Percentiles rank a stretch among this genome's conserved stretches.
Conservation (phyloP, 2,113 vertebrate genomes). For the Morone chrysops region DNA sequence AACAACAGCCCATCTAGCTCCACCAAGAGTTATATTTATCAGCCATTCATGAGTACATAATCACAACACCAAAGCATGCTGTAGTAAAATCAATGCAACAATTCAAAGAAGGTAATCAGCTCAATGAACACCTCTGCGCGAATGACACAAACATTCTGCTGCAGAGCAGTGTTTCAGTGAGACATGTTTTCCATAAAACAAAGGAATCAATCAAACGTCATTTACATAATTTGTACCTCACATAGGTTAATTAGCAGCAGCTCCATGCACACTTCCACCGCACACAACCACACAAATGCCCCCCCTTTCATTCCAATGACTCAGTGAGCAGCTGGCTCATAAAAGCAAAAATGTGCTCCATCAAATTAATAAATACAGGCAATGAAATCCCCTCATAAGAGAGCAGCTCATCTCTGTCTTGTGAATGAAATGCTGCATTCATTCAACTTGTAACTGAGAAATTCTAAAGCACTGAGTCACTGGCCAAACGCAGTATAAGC, state of each 20-base stretch:
- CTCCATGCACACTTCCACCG: conserved; percentile 21
- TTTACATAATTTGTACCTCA: conserved; percentile 58
- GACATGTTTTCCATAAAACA: conserved; percentile 48
- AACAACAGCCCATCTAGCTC: conserved; percentile 16
- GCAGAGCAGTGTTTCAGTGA: conserved; percentile 42
- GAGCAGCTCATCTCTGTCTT: conserved; percentile 24
- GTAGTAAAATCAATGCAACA: conserved; percentile 63
- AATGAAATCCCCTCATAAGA: conserved; percentile 34
- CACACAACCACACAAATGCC: conserved; percentile 15
- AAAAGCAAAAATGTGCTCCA: conserved; percentile 39
- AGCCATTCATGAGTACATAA: conserved; percentile 54
- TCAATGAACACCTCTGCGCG: conserved; percentile 21
- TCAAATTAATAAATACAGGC: conserved; percentile 54
- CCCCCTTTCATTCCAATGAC: conserved; percentile 34
- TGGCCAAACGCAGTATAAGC: conserved; percentile 31
- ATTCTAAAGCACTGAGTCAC: conserved; percentile 44
- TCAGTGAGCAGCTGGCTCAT: conserved; percentile 18
- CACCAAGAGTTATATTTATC: conserved; percentile 36
- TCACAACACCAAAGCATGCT: conserved; percentile 48
- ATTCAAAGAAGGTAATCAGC: conserved; percentile 23
- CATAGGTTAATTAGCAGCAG: conserved; percentile 49
- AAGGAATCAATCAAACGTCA: conserved; percentile 54
- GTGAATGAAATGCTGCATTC: conserved; percentile 76
- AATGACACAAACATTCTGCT: conserved; percentile 37
- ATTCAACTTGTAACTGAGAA: conserved; percentile 66